Percentiles rank a stretch among this genome's conserved stretches.
Evolutionary conservation across 2,113 vertebrate genomes (phyloP).

Genomic region (Riparia riparia): DNA sequence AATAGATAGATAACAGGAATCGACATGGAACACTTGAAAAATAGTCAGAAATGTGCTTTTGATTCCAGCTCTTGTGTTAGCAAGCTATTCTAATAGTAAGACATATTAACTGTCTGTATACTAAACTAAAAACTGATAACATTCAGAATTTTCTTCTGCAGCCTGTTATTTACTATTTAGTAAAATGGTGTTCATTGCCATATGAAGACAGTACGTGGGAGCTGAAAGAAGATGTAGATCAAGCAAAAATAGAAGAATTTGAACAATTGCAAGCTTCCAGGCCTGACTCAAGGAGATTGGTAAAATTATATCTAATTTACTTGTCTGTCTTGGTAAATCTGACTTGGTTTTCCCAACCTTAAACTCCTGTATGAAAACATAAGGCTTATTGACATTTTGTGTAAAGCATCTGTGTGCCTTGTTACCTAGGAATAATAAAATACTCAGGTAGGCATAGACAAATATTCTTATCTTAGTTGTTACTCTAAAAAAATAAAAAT

Average conservation of each 20-base stretch:
- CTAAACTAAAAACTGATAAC: conserved; percentile 59
- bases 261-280: conserved; percentile 92
- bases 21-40: background rate
- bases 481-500: background rate
- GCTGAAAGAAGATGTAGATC: conserved; percentile 96
- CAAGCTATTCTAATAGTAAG: background rate
- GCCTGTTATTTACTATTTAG: conserved; percentile 98
- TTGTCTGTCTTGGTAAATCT: conserved; percentile 29
- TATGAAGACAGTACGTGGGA: conserved; percentile 99
- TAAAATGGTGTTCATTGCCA: conserved; percentile 98
- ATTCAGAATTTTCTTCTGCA: conserved; percentile 74
- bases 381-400: background rate
- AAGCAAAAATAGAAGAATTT: conserved; percentile 98
- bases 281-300: conserved; percentile 89
- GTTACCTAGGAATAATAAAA: background rate
- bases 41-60: background rate
- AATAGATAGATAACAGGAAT: background rate
- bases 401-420: background rate
- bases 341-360: background rate
- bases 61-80: background rate
- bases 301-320: conserved; percentile 75
- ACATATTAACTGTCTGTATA: background rate
- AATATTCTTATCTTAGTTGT: background rate
- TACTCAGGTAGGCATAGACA: background rate
- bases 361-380: background rate